A percentile compares a stretch with the other conserved stretches of the same genome.
phyloP scores from a whole-genome alignment of 2,113 vertebrate species.

The Chloroceryle aenea region DNA sequence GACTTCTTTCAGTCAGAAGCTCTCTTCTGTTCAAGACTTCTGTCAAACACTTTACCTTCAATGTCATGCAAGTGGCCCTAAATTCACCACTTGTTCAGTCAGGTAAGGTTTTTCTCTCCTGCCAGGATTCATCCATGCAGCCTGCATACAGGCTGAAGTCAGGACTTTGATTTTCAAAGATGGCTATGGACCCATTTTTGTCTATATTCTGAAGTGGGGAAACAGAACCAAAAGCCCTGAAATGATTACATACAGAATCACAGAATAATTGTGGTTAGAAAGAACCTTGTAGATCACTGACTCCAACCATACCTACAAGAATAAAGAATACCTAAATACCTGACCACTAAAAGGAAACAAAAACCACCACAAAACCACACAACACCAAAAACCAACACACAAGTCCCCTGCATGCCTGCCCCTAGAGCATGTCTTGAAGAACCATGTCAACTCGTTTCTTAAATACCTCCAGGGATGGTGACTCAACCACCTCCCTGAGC shows the following conservation, averaged over 20 bases:
- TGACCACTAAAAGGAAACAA: no score
- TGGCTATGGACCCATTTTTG: not conserved
- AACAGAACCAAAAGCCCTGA: not conserved
- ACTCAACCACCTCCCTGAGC: no score
- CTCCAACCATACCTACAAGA: no score
- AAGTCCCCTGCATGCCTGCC: no score
- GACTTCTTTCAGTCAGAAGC: not conserved
- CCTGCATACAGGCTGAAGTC: not conserved
- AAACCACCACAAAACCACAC: no score
- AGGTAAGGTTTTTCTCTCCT: not conserved
- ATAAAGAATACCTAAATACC: no score
- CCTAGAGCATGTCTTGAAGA: no score
- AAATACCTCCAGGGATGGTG: no score
- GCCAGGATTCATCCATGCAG: not conserved
- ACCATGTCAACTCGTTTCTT: no score
- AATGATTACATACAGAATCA: fast-evolving
- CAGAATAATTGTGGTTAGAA: no score
- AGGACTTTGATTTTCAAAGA: not conserved
- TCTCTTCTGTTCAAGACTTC: not conserved
- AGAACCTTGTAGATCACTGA: no score
- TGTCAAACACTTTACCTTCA: not conserved
- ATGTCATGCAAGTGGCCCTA: not conserved
- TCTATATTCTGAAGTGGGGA: not conserved
- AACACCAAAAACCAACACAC: no score
- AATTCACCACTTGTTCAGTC: not conserved